phyloP scores from a whole-genome alignment of 1,140 invertebrate genomes.

The Drosophila jambulina region DNA sequence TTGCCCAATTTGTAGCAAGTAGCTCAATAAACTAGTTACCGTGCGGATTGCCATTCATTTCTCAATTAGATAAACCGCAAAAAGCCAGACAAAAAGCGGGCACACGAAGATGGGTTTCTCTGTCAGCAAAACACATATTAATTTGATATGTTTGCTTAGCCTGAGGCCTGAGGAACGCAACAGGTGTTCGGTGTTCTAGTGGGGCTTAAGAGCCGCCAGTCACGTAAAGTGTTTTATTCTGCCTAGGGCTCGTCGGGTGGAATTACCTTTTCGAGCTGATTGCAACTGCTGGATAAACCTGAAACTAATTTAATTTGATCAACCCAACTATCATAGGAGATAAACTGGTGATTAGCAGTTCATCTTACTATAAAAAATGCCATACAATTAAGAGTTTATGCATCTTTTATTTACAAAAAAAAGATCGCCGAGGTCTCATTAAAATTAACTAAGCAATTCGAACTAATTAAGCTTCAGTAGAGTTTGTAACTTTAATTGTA shows the following conservation, averaged over 20 bases:
- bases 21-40: constrained; percentile 32
- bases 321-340: background rate
- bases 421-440: background rate
- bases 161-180: background rate
- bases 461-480: background rate
- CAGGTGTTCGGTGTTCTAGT: constrained; percentile 25
- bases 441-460: background rate
- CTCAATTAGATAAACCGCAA: constrained; percentile 69
- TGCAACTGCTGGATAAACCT: constrained; percentile 8
- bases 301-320: constrained; percentile 11
- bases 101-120: constrained; percentile 28
- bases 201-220: constrained; percentile 18
- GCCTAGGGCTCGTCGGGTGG: background rate
- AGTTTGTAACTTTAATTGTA: background rate
- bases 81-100: constrained; percentile 2
- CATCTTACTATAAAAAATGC: background rate
- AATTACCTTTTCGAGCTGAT: constrained; percentile 13
- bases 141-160: constrained; percentile 33
- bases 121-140: constrained; percentile 14
- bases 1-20: constrained; percentile 67
- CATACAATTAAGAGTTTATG: background rate
- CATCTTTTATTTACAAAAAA: background rate
- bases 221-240: constrained; percentile 22
- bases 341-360: background rate
- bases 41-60: constrained; percentile 47